phyloP scores from a whole-genome alignment of 2,888 invertebrate species.

The Cryptops parisi region DNA sequence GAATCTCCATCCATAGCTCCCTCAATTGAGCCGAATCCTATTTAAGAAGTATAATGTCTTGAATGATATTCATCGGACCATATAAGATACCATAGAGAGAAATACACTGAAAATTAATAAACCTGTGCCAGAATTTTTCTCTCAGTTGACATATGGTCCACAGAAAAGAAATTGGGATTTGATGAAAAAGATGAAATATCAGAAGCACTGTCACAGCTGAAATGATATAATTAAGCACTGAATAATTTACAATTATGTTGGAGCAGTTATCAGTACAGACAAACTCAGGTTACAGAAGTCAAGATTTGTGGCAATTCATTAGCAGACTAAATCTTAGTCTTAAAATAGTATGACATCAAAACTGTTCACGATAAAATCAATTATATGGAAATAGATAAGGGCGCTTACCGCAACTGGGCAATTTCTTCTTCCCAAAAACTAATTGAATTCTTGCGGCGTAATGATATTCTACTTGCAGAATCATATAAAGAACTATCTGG shows the following conservation, averaged over 20 bases:
- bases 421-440: slow-evolving; percentile 63
- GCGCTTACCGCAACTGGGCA: slow-evolving; percentile 30
- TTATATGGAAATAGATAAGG: too few relatives aligned
- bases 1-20: slow-evolving; percentile 47
- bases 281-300: too few relatives aligned
- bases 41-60: background rate
- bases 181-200: slow-evolving; percentile 16
- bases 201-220: slow-evolving; percentile 11
- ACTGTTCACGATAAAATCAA: too few relatives aligned
- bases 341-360: too few relatives aligned
- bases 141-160: slow-evolving; percentile 15
- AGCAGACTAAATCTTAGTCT: too few relatives aligned
- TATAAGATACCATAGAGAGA: too few relatives aligned
- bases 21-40: slow-evolving; percentile 45
- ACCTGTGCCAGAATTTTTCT: slow-evolving; percentile 14
- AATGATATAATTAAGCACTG: slow-evolving; percentile 5
- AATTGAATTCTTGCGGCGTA: slow-evolving; percentile 47
- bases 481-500: slow-evolving; percentile 26
- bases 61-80: too few relatives aligned
- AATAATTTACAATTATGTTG: too few relatives aligned
- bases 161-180: slow-evolving; percentile 4
- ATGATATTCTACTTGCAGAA: slow-evolving; percentile 24
- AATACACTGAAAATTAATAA: too few relatives aligned
- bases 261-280: too few relatives aligned
- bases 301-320: too few relatives aligned